phyloP scores from a whole-genome alignment of 2,113 vertebrate species.

The Microcebus murinus region DNA sequence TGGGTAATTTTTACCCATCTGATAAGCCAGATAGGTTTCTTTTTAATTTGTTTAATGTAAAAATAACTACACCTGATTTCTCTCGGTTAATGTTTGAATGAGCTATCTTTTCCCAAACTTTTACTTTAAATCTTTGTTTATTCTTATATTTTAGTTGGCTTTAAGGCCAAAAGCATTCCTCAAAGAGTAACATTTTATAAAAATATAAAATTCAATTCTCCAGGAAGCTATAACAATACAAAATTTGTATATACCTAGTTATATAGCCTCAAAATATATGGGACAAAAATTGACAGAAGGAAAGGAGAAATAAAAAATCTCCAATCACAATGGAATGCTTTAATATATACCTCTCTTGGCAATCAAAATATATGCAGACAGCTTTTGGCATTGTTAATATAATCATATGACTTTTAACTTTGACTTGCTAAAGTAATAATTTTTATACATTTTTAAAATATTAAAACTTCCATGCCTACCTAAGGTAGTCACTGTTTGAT shows the following conservation, averaged over 20 bases:
- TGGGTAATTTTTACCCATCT: not conserved
- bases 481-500: not conserved
- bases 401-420: not conserved
- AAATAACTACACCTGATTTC: not conserved
- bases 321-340: not conserved
- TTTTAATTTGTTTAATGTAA: constrained; percentile 19
- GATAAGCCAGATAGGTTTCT: not conserved
- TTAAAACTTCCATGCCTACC: not conserved
- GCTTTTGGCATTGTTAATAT: not conserved
- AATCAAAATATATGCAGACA: not conserved
- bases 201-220: constrained; percentile 4
- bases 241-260: not conserved
- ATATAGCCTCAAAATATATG: not conserved
- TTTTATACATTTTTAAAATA: not conserved
- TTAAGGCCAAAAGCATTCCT: not conserved
- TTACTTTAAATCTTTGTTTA: constrained; percentile 6
- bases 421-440: constrained; percentile 17
- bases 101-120: not conserved
- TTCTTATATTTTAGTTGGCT: constrained; percentile 24
- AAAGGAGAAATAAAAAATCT: not conserved
- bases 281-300: not conserved
- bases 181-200: not conserved
- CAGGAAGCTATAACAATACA: not conserved
- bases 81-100: constrained; percentile 23
- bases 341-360: not conserved